Base-by-base conservation (phyloP, 2,113 vertebrate genomes). In the Elgaria multicarinata region DNA sequence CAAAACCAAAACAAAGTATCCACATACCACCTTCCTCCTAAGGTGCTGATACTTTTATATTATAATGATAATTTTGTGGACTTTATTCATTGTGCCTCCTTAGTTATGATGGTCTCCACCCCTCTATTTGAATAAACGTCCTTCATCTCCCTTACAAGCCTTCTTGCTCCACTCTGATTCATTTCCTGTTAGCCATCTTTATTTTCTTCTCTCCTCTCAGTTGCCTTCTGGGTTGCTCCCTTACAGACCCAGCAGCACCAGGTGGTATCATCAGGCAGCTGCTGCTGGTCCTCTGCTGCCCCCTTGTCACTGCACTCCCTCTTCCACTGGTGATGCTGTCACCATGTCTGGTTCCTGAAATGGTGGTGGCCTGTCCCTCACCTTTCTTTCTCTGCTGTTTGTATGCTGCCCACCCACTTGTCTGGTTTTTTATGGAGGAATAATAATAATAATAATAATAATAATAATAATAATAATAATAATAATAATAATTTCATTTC, bases 41-140 rank as follows among this genome's bases (percentile, higher is more conserved):
- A 58, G 6, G 69, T 79, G 62, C 74, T 66, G 24, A 90, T 76
- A 55, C 74, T 66, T 80, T 87, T 83, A 71, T 44, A 58, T 87
- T 72, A 20, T 28, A 71, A 22, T 87, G 83, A 44, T 36, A 66
- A 6, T 44, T 83, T 69, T 69, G 71, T 64, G 53, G 67, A 71
- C 36, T 62, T 86, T 58, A 86, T 44, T 76, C 69, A n/a, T 67
- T 46, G 14, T 74, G 39, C 24, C 55, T 58, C 44, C 83, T 58
- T 58, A 58, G 3, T 85, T 71, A 3, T 67, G 50, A 69, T 46
- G 4, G 13, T 33, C 6, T 69, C 22, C 31, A 36, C 36, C 46
- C 22, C 7, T 66, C 31, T 69, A 13, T 50, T 20, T 67, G 62
- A 67, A 69, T 16, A 67, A 26, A 67, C 62, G 12, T 78, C 42